phyloP scores from a whole-genome alignment of 2,113 vertebrate species.

The Pyrgilauda ruficollis region DNA sequence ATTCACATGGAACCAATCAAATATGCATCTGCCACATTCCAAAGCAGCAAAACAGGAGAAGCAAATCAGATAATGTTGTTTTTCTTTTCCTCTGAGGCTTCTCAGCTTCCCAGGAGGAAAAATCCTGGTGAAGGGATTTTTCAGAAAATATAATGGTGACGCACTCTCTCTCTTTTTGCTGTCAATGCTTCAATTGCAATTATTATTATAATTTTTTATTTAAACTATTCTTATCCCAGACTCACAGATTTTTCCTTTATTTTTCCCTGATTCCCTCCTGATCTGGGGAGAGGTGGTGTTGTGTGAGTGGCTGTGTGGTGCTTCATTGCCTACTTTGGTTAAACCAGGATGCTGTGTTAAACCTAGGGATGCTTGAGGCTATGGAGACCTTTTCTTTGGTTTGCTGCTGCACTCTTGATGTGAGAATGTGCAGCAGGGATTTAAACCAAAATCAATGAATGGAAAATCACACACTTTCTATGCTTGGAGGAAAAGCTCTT shows the following conservation, averaged over 20 bases:
- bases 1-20: too few relatives aligned
- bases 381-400: neutral
- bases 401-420: neutral
- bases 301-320: neutral
- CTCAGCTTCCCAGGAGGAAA: too few relatives aligned
- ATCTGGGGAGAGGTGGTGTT: too few relatives aligned
- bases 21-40: too few relatives aligned
- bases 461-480: neutral
- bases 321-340: neutral
- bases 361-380: neutral
- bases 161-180: neutral
- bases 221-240: neutral
- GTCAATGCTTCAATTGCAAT: neutral
- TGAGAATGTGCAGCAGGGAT: neutral
- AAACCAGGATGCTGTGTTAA: neutral
- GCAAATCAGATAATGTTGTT: too few relatives aligned
- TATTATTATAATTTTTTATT: neutral
- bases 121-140: too few relatives aligned
- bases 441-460: neutral
- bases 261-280: neutral
- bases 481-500: neutral
- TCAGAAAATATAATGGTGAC: too few relatives aligned
- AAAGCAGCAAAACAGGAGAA: too few relatives aligned
- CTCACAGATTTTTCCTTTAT: neutral
- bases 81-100: too few relatives aligned